Evolutionary conservation across 2,888 invertebrate species (phyloP).

Genomic region (Ichneumoninae sp.): DNA sequence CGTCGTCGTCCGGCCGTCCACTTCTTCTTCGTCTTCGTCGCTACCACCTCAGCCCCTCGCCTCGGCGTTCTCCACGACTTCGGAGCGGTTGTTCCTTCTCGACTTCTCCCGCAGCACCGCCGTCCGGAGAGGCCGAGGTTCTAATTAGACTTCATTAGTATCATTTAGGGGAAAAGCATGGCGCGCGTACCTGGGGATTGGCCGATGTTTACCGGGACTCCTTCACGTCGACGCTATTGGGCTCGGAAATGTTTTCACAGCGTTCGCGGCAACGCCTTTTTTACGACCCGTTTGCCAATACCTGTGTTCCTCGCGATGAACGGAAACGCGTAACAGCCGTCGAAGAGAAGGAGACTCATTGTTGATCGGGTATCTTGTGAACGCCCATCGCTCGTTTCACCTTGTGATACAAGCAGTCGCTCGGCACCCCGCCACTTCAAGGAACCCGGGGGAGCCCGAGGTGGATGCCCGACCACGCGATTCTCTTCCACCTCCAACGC

Average conservation of each 20-base stretch:
- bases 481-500: constrained; percentile 18
- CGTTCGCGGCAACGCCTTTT: constrained; percentile 63
- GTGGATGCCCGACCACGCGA: constrained; percentile 21
- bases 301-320: background rate
- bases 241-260: constrained; percentile 44
- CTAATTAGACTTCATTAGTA: constrained; percentile 69
- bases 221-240: constrained; percentile 60
- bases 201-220: constrained; percentile 44
- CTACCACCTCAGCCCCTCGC: constrained; percentile 40
- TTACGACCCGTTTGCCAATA: constrained; percentile 63
- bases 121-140: constrained; percentile 26
- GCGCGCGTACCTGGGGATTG: constrained; percentile 62
- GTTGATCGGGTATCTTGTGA: constrained; percentile 37
- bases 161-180: constrained; percentile 62
- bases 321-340: constrained; percentile 17
- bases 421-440: constrained; percentile 15
- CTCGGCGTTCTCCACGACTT: constrained; percentile 45
- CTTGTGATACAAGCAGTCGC: background rate
- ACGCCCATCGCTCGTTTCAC: constrained; percentile 55
- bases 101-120: background rate
- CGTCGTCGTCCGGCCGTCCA: constrained; percentile 57
- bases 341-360: constrained; percentile 36
- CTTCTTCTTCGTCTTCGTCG: constrained; percentile 59
- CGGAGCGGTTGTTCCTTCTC: constrained; percentile 30
- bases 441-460: background rate